Evolutionary conservation across 2,797 vertebrate genomes (phyloP).

Genomic region (Sphaeramia orbicularis): DNA sequence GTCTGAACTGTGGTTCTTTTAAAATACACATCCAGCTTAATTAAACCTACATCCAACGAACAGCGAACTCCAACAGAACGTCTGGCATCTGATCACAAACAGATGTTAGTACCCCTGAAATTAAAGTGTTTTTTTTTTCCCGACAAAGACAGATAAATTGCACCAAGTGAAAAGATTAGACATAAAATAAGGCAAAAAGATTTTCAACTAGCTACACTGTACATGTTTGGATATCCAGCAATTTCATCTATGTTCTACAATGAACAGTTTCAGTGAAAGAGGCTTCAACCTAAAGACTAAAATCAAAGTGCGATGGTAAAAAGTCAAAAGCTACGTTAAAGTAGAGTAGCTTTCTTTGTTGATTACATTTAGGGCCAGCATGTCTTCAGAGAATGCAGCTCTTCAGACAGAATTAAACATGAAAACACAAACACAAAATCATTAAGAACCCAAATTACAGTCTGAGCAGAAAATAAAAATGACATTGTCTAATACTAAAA

Average conservation of each 20-base stretch:
- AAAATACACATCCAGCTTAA: constrained; percentile 22
- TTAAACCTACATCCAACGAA: neutral
- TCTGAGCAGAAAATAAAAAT: constrained; percentile 46
- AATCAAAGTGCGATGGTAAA: constrained; percentile 4
- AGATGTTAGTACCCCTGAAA: constrained; percentile 53
- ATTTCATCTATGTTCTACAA: constrained; percentile 28
- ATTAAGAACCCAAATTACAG: constrained; percentile 6
- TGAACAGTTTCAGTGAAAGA: constrained; percentile 8
- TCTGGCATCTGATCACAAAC: constrained; percentile 19
- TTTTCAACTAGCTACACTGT: constrained; percentile 34
- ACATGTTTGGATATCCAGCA: constrained; percentile 53
- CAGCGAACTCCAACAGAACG: constrained; percentile 9
- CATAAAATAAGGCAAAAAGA: constrained; percentile 66
- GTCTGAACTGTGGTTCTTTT: constrained; percentile 25
- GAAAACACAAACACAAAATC: constrained; percentile 27
- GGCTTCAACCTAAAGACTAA: neutral
- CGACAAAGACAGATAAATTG: constrained; percentile 27
- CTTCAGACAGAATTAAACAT: constrained; percentile 20
- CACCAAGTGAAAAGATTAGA: constrained; percentile 38
- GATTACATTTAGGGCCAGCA: constrained; percentile 23
- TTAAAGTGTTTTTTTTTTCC: constrained; percentile 17
- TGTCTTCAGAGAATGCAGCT: constrained; percentile 22
- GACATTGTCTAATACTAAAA: constrained; percentile 55
- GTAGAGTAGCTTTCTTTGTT: constrained; percentile 15
- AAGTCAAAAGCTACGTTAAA: constrained; percentile 22